These are phyloP conservation scores for Meteorus sp. DNA, from an alignment of 1,140 invertebrate genomes.

Conservation along the genomic window DNA sequence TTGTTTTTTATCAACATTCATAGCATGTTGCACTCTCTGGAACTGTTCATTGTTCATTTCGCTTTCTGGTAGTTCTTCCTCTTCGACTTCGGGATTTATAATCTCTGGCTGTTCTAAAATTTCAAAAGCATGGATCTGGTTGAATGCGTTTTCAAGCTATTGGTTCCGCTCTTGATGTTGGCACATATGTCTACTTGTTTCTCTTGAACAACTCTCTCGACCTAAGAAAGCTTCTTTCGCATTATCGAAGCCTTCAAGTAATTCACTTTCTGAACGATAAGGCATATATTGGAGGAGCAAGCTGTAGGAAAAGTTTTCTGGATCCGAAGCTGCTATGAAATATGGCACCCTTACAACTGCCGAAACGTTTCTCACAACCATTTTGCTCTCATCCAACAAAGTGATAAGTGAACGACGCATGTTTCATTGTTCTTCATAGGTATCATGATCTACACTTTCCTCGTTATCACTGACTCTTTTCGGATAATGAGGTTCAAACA, in stretches of 20 bases:
- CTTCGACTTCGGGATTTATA: slow-evolving; percentile 31
- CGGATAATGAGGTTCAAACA: slow-evolving; percentile 38
- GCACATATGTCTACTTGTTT: slow-evolving; percentile 38
- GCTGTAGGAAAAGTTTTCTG: slow-evolving; percentile 44
- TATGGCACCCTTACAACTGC: slow-evolving; percentile 42
- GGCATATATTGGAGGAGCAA: slow-evolving; percentile 44
- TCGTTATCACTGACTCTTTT: slow-evolving; percentile 6
- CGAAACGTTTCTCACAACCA: slow-evolving; percentile 28
- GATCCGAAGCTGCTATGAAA: slow-evolving; percentile 41
- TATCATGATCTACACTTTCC: background rate
- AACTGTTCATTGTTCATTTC: no score
- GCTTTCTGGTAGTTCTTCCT: slow-evolving; percentile 27
- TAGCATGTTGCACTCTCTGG: no score
- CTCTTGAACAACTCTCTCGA: slow-evolving; percentile 32
- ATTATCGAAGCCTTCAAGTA: slow-evolving; percentile 32
- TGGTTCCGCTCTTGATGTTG: slow-evolving; percentile 34
- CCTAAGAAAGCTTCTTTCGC: slow-evolving; percentile 40
- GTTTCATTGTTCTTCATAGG: background rate
- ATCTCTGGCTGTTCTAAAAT: no score
- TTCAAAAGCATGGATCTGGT: slow-evolving; percentile 41
- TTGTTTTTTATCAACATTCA: no score
- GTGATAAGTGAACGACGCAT: slow-evolving; percentile 20
- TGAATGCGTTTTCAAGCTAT: slow-evolving; percentile 43
- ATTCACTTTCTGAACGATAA: slow-evolving; percentile 39
- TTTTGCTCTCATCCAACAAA: slow-evolving; percentile 33